Evolutionary conservation across 2,888 invertebrate genomes (phyloP).

Genomic region (Tanypteryx hageni): DNA sequence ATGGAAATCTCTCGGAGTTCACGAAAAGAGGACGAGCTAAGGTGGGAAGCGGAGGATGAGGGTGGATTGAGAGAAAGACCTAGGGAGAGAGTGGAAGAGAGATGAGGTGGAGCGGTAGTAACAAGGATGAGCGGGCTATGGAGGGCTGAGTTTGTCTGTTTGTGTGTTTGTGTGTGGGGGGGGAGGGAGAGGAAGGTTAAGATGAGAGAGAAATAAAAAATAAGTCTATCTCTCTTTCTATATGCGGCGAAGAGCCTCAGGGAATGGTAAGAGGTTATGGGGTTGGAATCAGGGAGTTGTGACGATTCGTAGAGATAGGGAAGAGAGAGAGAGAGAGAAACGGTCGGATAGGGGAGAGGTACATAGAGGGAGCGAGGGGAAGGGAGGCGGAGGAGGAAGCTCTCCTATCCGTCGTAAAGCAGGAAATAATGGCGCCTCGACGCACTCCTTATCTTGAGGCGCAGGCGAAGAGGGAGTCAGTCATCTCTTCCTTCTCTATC

Average conservation of each 20-base stretch:
- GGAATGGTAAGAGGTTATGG: no score
- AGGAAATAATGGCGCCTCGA: constrained; percentile 45
- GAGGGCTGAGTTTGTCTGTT: background rate
- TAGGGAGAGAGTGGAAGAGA: background rate
- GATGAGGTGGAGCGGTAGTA: background rate
- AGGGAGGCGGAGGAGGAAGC: background rate
- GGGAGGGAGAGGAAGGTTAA: no score
- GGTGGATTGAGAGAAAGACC: background rate
- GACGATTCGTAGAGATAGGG: background rate
- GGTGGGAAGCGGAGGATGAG: background rate
- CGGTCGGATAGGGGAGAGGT: background rate
- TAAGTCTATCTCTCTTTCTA: no score
- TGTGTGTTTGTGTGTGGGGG: no score
- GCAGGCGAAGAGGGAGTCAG: background rate
- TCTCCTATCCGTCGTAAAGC: constrained; percentile 33
- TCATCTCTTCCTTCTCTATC: background rate
- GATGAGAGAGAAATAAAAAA: no score
- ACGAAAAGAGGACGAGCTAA: background rate
- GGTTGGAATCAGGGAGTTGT: background rate
- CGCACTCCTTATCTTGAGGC: constrained; percentile 15
- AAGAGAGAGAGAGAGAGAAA: background rate
- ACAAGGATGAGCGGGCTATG: background rate
- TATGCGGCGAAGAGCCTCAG: no score
- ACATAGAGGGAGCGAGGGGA: background rate
- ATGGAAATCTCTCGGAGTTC: constrained; percentile 1